Conservation (phyloP, 2,888 invertebrate species). For the Petrolisthes cinctipes region DNA sequence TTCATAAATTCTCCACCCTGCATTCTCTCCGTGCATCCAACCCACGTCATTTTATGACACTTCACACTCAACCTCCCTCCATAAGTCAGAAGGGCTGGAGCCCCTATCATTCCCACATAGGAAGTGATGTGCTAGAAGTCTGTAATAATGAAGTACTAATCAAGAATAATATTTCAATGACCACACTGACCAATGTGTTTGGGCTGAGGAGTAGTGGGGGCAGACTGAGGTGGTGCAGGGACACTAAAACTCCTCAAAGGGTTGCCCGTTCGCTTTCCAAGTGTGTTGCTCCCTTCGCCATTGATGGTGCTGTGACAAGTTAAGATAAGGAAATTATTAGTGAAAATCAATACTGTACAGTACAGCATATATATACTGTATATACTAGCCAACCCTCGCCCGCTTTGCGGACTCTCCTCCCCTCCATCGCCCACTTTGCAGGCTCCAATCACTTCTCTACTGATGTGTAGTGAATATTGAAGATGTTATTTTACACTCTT, state of each 20-base stretch:
- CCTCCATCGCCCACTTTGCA: no score
- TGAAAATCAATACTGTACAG: no score
- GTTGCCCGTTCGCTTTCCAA: slow-evolving; percentile 60
- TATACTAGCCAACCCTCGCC: no score
- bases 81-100: neutral
- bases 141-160: neutral
- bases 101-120: neutral
- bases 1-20: no score
- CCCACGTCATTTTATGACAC: neutral
- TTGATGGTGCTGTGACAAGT: slow-evolving; percentile 33
- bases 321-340: no score
- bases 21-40: no score
- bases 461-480: no score
- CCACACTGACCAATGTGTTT: slow-evolving; percentile 57
- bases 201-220: slow-evolving; percentile 63
- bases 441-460: no score
- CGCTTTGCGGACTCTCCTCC: no score
- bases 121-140: neutral
- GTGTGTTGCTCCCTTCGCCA: slow-evolving; percentile 61
- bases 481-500: no score
- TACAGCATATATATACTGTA: no score
- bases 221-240: slow-evolving; percentile 63
- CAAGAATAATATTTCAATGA: neutral
- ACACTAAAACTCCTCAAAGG: slow-evolving; percentile 62
- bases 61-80: neutral